A percentile compares a stretch with the other conserved stretches of the same genome.
Evolutionary conservation across 2,797 vertebrate species (phyloP).

Genomic region (Acestrorhynchus altus): DNA sequence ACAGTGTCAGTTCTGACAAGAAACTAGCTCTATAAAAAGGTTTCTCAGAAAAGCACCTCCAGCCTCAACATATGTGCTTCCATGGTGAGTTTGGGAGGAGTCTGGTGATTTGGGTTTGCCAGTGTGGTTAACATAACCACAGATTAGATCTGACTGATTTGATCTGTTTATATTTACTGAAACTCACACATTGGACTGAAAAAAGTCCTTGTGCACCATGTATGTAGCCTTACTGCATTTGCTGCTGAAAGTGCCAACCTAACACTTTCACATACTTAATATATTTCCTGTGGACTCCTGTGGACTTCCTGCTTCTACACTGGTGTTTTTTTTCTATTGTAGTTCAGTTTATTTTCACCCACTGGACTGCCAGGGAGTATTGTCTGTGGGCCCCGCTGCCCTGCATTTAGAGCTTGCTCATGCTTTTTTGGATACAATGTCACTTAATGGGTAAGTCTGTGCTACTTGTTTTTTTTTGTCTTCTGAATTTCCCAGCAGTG

Average conservation of each 20-base stretch:
- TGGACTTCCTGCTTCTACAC: constrained; percentile 43
- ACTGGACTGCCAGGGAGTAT: constrained; percentile 3
- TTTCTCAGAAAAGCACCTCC: neutral
- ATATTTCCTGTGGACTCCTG: constrained; percentile 36
- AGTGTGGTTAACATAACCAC: neutral
- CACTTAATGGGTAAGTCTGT: constrained; percentile 36
- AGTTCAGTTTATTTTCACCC: constrained; percentile 14
- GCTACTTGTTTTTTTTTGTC: neutral
- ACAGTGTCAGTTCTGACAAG: no score
- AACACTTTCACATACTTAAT: constrained; percentile 2
- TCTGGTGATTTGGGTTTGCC: neutral
- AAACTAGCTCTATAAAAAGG: neutral
- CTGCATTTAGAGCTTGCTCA: neutral
- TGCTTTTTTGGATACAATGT: constrained; percentile 22
- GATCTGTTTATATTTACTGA: no score
- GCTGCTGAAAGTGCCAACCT: constrained; percentile 13
- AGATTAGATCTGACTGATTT: neutral
- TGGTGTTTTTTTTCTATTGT: constrained; percentile 23
- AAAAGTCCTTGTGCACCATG: neutral
- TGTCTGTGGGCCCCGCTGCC: constrained; percentile 1
- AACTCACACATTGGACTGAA: neutral
- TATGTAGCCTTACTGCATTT: neutral
- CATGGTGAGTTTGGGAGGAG: no score
- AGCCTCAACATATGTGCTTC: no score
- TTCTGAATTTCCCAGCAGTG: neutral